Percentiles rank a stretch among this genome's conserved stretches.
phyloP scores from a whole-genome alignment of 2,797 vertebrate genomes.

The Brotogeris chrysoptera region DNA sequence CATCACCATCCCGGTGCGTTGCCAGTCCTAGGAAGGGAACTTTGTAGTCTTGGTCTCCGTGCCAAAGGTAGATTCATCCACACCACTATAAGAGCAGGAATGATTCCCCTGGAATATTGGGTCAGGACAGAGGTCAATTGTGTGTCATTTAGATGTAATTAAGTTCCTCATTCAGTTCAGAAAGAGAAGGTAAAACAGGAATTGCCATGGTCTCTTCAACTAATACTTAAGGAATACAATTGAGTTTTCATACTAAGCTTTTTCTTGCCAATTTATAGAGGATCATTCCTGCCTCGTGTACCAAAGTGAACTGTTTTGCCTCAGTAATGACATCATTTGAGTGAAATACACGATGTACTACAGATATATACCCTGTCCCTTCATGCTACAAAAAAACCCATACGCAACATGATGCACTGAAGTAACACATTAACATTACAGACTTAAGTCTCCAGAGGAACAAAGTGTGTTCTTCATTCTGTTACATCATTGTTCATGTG shows the following conservation, averaged over 20 bases:
- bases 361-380: background rate
- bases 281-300: background rate
- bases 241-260: background rate
- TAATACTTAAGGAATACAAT: background rate
- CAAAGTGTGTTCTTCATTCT: background rate
- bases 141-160: background rate
- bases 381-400: background rate
- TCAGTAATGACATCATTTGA: background rate
- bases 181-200: background rate
- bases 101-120: background rate
- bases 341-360: background rate
- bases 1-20: fast-evolving
- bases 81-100: fast-evolving
- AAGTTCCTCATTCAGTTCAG: background rate
- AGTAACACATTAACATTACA: background rate
- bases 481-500: background rate
- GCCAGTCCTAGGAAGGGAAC: background rate
- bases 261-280: background rate
- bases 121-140: background rate
- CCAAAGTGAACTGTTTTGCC: background rate
- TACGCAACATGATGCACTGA: fast-evolving
- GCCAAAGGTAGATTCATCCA: fast-evolving
- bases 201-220: background rate
- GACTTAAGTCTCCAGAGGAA: background rate
- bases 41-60: background rate